Base-by-base conservation (phyloP, 2,888 invertebrate genomes). In the Tricholauxania praeusta region DNA sequence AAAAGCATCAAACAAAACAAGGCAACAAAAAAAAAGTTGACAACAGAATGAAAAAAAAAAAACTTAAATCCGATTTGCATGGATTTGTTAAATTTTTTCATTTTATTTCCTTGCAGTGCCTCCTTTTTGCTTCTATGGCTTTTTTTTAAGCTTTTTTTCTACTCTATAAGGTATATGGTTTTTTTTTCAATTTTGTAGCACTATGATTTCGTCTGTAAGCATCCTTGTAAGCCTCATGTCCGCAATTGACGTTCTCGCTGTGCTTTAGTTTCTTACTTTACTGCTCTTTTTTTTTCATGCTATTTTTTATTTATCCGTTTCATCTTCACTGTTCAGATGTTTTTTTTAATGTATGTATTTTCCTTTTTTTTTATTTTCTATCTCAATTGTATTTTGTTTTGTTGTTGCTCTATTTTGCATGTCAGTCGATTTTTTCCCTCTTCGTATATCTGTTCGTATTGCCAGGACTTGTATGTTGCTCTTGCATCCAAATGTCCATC, bases 41-140 rank as follows among this genome's bases (percentile, higher is more conserved):
- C 39, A 39, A 39, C 39, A 63, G 48, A 22, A 72, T 47, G 59
- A 72, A 78, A 75, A 76, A 80, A 78, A 67, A 84, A 82, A 82
- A 83, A 80, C 83, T 78, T 81, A 84, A 84, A 84, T 85, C 86
- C 81, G 86, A 85, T 84, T 85, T 85, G 80, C 84, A 84, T 83
- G 84, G 85, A 84, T 84, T 85, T 85, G 80, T 83, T 82, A 81
- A 82, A 72, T 72, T 75, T 75, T 53, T 63, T 39, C 28, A 5
- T 60, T 60, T 60, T 17, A 5, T 39, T 32, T 60, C 28, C 57
- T 19, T 57, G 19, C 17, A 19, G 17, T 57, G 57, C 17, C 57
- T 17, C 28, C 28, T 22, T 19, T 19, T 57, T 57, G 22, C 28
- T 12, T 57, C 14, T 57, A 28, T 57, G 12, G 3, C 19, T 59